Base-by-base conservation (phyloP, 2,113 vertebrate species). In the Clarias macrocephalus region DNA sequence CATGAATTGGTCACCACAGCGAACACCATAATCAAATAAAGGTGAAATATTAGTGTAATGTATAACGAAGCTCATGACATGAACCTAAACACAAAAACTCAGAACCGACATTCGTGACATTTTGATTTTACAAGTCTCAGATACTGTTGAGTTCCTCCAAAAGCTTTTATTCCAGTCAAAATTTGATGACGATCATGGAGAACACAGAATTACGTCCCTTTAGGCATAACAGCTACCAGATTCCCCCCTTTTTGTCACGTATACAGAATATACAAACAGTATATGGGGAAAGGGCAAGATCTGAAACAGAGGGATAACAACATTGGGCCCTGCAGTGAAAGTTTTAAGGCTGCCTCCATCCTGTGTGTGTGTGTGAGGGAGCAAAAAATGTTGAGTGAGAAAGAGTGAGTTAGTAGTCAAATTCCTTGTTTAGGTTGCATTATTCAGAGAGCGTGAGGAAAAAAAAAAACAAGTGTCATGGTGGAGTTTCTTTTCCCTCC, bases 331-430 rank as follows among this genome's bases (percentile, higher is more conserved):
- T 80, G 56, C 56, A 4, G 77, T 0, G 28, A 11, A 33, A 23
- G 28, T 80, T 80, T 59, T 12, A 60, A 79, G 30, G 56, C 23
- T 80, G 33, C 77, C 56, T 18, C 42, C 42, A 66, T 68, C 30
- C 28, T 66, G 23, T 60, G 63, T 86, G 75, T 80, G 75, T 80
- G 76, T 59, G 85, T 80, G 76, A 59, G 56, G 42, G 23, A 54
- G 33, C 21, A 19, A 60, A 80, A 59, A 80, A 33, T 80, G 76
- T 28, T 63, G 80, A 76, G 70, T 5, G 66, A 56, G 70, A 66
- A 60, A 77, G 25, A 68, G 18, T 56, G 72, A 77, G 52, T 16
- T 5, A 33, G 28, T 54, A 25, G 84, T 65, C 30, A 85, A 56
- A 79, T 54, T 33, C 66, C 59, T 60, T 85, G 84, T 85, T 85